A percentile compares a stretch with the other conserved stretches of the same genome.
These are phyloP conservation scores for Pterophyllum scalare DNA, from an alignment of 2,113 vertebrate species.

Conservation along the genomic window DNA sequence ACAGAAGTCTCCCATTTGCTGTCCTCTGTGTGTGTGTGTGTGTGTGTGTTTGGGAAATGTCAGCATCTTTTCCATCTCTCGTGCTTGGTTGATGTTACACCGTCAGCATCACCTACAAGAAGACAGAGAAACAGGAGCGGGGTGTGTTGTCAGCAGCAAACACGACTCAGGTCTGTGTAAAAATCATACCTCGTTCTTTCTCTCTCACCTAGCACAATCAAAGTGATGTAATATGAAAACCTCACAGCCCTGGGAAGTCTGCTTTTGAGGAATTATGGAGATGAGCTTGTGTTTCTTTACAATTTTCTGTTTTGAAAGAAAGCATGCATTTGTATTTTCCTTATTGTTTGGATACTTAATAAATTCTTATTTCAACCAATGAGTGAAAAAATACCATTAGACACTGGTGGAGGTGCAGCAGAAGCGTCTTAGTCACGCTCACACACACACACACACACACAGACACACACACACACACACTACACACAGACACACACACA, in stretches of 20 bases:
- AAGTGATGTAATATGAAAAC: background rate
- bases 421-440: background rate
- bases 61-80: slow-evolving; percentile 20
- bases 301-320: background rate
- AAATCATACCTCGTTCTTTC: background rate
- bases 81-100: slow-evolving; percentile 16
- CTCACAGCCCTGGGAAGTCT: background rate
- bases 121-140: slow-evolving; percentile 29
- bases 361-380: slow-evolving; percentile 11
- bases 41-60: background rate
- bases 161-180: background rate
- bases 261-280: slow-evolving; percentile 45
- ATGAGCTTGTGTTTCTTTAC: background rate
- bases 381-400: background rate
- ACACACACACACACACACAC: slow-evolving; percentile 24
- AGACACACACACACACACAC: slow-evolving; percentile 1
- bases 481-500: slow-evolving; percentile 35
- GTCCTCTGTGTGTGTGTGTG: background rate
- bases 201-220: background rate
- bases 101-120: slow-evolving; percentile 55
- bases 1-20: slow-evolving; percentile 10
- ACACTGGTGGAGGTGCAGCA: slow-evolving; percentile 14
- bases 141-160: background rate
- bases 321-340: background rate
- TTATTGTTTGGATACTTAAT: background rate